Evolutionary conservation across 1,140 invertebrate species (phyloP).

Genomic region (Drosophila biarmipes): DNA sequence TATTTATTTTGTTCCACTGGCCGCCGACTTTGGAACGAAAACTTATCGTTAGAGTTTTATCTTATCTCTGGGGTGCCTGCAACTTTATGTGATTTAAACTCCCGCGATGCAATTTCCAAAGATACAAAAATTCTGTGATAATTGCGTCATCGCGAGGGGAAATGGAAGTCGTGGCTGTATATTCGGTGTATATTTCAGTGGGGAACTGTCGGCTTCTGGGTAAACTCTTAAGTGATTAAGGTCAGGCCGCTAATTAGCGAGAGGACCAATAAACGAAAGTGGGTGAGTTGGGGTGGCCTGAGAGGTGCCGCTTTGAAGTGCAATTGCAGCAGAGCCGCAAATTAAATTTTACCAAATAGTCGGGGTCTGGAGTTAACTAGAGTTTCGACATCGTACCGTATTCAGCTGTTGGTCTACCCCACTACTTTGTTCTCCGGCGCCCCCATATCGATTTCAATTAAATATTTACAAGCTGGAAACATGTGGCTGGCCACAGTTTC

Average conservation of each 20-base stretch:
- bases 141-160: conserved; percentile 32
- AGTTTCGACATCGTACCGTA: conserved; percentile 13
- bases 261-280: conserved; percentile 65
- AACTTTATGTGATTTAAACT: conserved; percentile 6
- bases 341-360: conserved; percentile 32
- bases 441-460: conserved; percentile 62
- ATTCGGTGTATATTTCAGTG: conserved; percentile 12
- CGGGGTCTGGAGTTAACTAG: conserved; percentile 1
- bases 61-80: conserved; percentile 47
- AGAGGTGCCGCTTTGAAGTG: conserved; percentile 54
- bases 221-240: conserved; percentile 80
- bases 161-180: conserved; percentile 2
- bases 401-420: background rate
- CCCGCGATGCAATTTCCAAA: conserved; percentile 45
- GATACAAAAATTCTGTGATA: conserved; percentile 39
- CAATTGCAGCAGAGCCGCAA: conserved; percentile 8
- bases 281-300: conserved; percentile 35
- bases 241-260: conserved; percentile 67
- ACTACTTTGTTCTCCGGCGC: background rate
- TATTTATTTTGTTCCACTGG: conserved; percentile 29
- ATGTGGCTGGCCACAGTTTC: conserved; percentile 63
- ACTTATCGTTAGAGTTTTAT: conserved; percentile 53
- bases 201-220: conserved; percentile 34
- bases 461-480: conserved; percentile 64
- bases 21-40: conserved; percentile 61